Evolutionary conservation across 2,888 invertebrate genomes (phyloP).

Genomic region (Microplitis manilae): DNA sequence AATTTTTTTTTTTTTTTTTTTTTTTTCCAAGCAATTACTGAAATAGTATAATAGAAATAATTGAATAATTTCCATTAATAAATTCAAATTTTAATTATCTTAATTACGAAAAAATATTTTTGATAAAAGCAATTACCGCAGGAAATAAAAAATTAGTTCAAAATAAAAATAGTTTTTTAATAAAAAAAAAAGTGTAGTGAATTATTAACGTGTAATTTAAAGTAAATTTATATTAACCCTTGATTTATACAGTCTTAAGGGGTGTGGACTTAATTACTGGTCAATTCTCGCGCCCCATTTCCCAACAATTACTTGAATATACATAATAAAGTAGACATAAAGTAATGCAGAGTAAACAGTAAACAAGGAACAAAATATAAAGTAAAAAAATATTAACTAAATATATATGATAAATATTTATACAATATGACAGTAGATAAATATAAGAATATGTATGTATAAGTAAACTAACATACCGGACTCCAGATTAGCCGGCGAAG

Average conservation of each 20-base stretch:
- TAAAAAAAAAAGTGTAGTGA: background rate
- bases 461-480: constrained; percentile 58
- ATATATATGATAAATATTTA: background rate
- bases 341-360: too few species aligned
- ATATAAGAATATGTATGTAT: constrained; percentile 10
- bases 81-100: background rate
- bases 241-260: constrained; percentile 7
- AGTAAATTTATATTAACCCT: background rate
- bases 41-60: too few species aligned
- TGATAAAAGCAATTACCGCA: background rate
- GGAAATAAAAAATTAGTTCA: background rate
- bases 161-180: background rate
- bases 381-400: background rate
- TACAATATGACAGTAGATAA: background rate
- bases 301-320: background rate
- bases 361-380: background rate
- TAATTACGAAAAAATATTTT: background rate
- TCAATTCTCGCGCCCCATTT: constrained; percentile 41
- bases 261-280: constrained; percentile 39
- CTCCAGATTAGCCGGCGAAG: constrained; percentile 59
- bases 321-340: background rate
- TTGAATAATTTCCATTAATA: background rate
- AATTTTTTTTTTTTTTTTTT: background rate
- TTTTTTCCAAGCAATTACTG: background rate
- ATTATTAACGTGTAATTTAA: background rate